Evolutionary conservation across 2,888 invertebrate species (phyloP), one percentile per base, ranked within the genome.

Genomic region (Herminia tarsipennalis): DNA sequence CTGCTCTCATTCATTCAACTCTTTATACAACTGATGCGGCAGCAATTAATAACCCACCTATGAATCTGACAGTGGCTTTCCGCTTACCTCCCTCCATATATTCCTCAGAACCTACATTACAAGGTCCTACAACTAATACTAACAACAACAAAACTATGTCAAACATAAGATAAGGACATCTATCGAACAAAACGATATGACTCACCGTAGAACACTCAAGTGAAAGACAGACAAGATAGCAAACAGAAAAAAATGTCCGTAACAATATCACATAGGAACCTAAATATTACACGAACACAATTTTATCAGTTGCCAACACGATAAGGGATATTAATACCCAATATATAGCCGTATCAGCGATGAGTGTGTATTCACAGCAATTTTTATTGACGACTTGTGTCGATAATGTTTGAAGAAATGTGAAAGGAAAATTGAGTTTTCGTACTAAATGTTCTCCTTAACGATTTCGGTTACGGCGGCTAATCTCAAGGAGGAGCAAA

Each of bases 211-310:
- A 10, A 22, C 3, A 33, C 6, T n/a, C n/a, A n/a, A n/a, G n/a
- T n/a, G n/a, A n/a, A 16, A 24, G 3, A 17, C 3, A 21, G 6
- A 8, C 12, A 2, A 8, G 16, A 34, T 21, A 16, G 8, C n/a
- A 16, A 16, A n/a, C 5, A n/a, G 12, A 2, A 24, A 10, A 9
- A 14, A 24, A 2, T 25, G 12, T 21, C 20, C 21, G n/a, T 18
- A 33, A 37, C 41, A 38, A 34, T 39, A 51, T 44, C 41, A 34
- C 38, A 41, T 20, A 58, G 64, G 43, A 63, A 46, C 32, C 46
- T 33, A 62, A 50, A 62, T 43, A 62, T 51, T 56, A 40, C 34
- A 24, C 13, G 5, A 29, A 48, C 45, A 54, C 44, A 65, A 48
- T 60, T 35, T 61, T 60, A 65, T 60, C 66, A 54, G 50, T 40